Base-by-base conservation (phyloP, 1,140 invertebrate genomes). In the Eriosoma lanigerum region DNA sequence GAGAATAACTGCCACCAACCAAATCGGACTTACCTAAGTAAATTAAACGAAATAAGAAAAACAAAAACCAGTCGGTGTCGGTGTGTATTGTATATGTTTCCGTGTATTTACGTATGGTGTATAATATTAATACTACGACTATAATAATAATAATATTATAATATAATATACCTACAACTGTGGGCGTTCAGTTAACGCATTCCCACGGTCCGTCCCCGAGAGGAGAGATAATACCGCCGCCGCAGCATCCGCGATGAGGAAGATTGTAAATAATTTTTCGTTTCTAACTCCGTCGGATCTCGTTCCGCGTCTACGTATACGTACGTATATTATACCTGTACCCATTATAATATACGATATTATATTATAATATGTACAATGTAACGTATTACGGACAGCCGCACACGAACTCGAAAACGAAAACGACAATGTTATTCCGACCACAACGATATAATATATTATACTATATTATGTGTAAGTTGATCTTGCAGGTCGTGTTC, bases 181-280 rank as follows among this genome's bases (percentile, higher is more conserved):
- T 78, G 75, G 75, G 75, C 75, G 75, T 78, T 78, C 75, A 56
- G 54, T 78, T 62, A 60, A 78, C 75, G 75, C 75, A 78, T 78
- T 78, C 75, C 56, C 75, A 78, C 75, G 75, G 75, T 78, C 32
- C 56, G 68, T 72, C 24, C 46, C 24, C 48, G 64, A 46, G 19
- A 54, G 52, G 52, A 54, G 29, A 56, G 70, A 56, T 75, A 75
- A 58, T 75, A 19, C 52, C 52, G 19, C 72, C 29, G 32, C 32
- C 32, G 32, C 32, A 38, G 32, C 32, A 32, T 44, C 66, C 19
- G 26, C 26, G 46, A 15, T 15, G 75, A 38, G 5, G 52, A 56
- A 19, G 73, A 60, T 46, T 46, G 29, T 58, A 76, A 70, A 50
- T 72, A 50, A 52, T 72, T 72, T n/a, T 72, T 72, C 68, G 46